Conservation (phyloP, 2,797 vertebrate genomes). For the Scarus forsteni region DNA sequence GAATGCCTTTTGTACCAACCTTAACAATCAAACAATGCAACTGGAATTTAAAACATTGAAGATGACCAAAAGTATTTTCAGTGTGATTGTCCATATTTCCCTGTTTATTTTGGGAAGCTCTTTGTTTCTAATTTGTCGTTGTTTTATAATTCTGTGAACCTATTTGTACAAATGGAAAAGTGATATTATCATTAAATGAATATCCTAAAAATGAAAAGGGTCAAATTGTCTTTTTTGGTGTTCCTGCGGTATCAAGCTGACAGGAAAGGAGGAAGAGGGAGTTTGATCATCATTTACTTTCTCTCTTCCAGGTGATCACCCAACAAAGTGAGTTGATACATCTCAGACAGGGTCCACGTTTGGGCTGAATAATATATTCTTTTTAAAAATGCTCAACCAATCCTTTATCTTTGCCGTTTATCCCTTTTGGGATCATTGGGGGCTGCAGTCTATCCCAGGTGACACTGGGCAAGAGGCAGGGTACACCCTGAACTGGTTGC, state of each 20-base stretch:
- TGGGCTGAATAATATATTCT: too few relatives aligned
- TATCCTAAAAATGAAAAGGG: constrained; percentile 43
- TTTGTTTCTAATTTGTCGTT: constrained; percentile 51
- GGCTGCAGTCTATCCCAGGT: too few relatives aligned
- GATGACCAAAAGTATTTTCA: constrained; percentile 88
- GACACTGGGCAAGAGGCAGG: too few relatives aligned
- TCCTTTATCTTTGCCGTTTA: too few relatives aligned
- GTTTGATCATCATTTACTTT: constrained; percentile 29
- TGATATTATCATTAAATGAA: constrained; percentile 80
- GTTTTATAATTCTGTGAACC: constrained; percentile 66
- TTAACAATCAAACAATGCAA: constrained; percentile 60
- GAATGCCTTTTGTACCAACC: constrained; percentile 23
- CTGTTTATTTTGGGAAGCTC: constrained; percentile 92
- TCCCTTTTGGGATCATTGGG: too few relatives aligned
- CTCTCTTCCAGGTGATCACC: constrained; percentile 31
- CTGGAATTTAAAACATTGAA: constrained; percentile 88
- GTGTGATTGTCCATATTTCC: constrained; percentile 86
- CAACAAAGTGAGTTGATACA: background rate
- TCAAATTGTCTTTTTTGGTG: constrained; percentile 7
- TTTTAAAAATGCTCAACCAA: too few relatives aligned
- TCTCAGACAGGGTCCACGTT: background rate
- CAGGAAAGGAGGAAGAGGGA: constrained; percentile 1
- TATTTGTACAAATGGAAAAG: constrained; percentile 78
- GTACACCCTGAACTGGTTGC: too few relatives aligned
- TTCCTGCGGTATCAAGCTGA: constrained; percentile 21